phyloP scores from a whole-genome alignment of 2,888 invertebrate species.

The Amblyjoppa fuscipennis region DNA sequence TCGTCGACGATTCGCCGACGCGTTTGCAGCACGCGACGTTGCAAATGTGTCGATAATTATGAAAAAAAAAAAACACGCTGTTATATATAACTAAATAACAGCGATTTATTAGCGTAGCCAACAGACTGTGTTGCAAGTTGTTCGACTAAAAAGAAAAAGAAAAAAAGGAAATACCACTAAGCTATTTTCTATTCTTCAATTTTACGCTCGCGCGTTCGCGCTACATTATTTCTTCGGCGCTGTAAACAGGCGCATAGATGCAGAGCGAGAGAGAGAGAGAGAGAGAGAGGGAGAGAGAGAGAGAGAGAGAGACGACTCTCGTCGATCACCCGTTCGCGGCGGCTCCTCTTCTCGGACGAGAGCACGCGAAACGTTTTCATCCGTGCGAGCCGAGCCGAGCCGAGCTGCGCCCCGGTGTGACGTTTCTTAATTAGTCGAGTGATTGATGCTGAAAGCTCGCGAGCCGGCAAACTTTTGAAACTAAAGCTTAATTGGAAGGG shows the following conservation, averaged over 20 bases:
- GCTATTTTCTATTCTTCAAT: slow-evolving; percentile 62
- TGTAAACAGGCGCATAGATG: slow-evolving; percentile 16
- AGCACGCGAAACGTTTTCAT: slow-evolving; percentile 67
- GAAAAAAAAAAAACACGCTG: not conserved
- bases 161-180: not conserved
- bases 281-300: not conserved
- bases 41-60: slow-evolving; percentile 21
- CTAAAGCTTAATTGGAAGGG: slow-evolving; percentile 63
- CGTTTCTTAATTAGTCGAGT: slow-evolving; percentile 69
- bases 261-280: not conserved
- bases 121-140: not conserved
- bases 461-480: slow-evolving; percentile 61
- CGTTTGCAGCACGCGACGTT: not conserved
- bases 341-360: slow-evolving; percentile 57
- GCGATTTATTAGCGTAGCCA: slow-evolving; percentile 41
- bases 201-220: slow-evolving; percentile 61
- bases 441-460: slow-evolving; percentile 73
- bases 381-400: slow-evolving; percentile 55
- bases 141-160: not conserved
- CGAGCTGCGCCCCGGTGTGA: slow-evolving; percentile 68
- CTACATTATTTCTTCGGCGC: slow-evolving; percentile 44
- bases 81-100: not conserved
- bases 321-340: slow-evolving; percentile 62
- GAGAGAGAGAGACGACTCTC: slow-evolving; percentile 36
- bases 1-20: not conserved